These are phyloP conservation scores for Sinocyclocheilus maitianheensis DNA, from an alignment of 2,113 vertebrate genomes.

Conservation along the genomic window DNA sequence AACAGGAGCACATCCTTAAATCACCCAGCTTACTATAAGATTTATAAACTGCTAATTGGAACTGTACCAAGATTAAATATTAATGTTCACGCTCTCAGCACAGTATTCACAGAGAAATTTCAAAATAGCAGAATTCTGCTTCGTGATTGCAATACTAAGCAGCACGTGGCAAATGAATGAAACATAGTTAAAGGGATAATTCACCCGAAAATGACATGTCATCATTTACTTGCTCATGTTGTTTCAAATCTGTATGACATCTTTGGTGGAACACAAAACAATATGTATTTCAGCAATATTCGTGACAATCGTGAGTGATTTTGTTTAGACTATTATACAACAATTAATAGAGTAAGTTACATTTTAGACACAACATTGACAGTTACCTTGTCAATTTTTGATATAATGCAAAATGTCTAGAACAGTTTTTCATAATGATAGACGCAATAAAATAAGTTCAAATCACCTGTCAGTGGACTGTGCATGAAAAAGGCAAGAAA, in stretches of 20 bases:
- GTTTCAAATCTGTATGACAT: neutral
- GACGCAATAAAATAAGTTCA: too few species aligned
- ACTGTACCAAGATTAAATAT: conserved; percentile 15
- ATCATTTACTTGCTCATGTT: neutral
- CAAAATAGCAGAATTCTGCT: conserved; percentile 9
- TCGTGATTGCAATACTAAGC: conserved; percentile 3
- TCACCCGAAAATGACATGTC: neutral
- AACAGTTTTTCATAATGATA: too few species aligned
- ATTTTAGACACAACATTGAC: neutral
- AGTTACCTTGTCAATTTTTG: neutral
- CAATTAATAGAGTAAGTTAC: neutral
- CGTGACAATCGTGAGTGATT: neutral
- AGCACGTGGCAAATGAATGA: neutral
- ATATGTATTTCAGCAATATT: neutral
- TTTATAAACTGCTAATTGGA: conserved; percentile 32
- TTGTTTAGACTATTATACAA: neutral
- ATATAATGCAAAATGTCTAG: too few species aligned
- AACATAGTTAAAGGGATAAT: neutral
- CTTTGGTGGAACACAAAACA: neutral
- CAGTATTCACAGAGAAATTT: conserved; percentile 4
- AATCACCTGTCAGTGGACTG: too few species aligned
- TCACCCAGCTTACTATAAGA: neutral
- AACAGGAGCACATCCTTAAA: conserved; percentile 14
- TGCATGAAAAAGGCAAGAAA: too few species aligned
- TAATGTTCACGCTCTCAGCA: conserved; percentile 11